phyloP scores from a whole-genome alignment of 2,888 invertebrate species.

The Scaptomyza cyrtandrae region DNA sequence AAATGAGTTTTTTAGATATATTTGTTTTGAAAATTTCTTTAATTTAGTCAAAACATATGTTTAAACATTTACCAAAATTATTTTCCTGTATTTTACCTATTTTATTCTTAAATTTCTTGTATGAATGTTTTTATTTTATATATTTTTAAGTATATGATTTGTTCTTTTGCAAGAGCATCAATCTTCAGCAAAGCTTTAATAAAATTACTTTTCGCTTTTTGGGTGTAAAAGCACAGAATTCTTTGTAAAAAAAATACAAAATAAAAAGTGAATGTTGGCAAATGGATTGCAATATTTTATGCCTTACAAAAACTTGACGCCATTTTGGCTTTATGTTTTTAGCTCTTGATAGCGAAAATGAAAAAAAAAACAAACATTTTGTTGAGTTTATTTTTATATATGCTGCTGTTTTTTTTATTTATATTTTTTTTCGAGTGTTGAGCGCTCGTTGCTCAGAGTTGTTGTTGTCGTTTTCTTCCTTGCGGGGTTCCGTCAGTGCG shows the following conservation, averaged over 20 bases:
- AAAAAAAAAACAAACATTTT: constrained; percentile 33
- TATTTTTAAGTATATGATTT: too few species aligned
- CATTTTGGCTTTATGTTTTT: constrained; percentile 44
- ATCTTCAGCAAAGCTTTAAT: not conserved
- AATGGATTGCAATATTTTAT: constrained; percentile 41
- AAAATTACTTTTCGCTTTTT: not conserved
- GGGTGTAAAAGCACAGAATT: constrained; percentile 1
- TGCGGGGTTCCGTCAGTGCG: constrained; percentile 36
- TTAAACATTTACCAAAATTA: too few species aligned
- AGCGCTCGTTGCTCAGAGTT: constrained; percentile 10
- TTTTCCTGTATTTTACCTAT: too few species aligned
- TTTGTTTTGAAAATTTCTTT: too few species aligned
- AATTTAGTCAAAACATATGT: too few species aligned
- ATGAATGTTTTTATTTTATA: too few species aligned
- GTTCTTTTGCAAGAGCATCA: too few species aligned
- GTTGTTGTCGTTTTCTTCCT: constrained; percentile 10
- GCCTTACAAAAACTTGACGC: constrained; percentile 32
- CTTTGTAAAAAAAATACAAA: constrained; percentile 1
- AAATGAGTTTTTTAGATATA: too few species aligned
- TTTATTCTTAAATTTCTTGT: too few species aligned
- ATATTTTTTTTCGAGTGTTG: constrained; percentile 22
- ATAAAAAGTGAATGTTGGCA: constrained; percentile 8
- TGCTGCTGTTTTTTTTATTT: constrained; percentile 10
- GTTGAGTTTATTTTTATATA: constrained; percentile 31
- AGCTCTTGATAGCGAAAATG: constrained; percentile 34